phyloP scores from a whole-genome alignment of 2,888 invertebrate species.

The Lysandra coridon region DNA sequence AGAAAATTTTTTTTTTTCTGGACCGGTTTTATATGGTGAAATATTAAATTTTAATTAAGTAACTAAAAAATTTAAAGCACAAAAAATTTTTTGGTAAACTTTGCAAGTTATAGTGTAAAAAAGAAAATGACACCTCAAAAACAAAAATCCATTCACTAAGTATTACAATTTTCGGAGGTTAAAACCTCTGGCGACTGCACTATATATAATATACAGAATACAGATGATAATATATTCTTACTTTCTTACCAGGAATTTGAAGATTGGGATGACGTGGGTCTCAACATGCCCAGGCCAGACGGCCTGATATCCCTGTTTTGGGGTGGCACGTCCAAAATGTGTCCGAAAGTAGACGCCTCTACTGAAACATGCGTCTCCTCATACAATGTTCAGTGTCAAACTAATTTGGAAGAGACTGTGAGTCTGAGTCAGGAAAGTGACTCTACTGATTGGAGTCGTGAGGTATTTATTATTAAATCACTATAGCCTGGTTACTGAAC shows the following conservation, averaged over 20 bases:
- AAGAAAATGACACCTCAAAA: too few species aligned
- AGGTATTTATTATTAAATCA: slow-evolving; percentile 49
- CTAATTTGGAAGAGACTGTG: slow-evolving; percentile 67
- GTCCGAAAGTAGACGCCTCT: slow-evolving; percentile 65
- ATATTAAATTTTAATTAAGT: too few species aligned
- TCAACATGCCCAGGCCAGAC: slow-evolving; percentile 90
- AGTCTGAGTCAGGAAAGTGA: slow-evolving; percentile 68
- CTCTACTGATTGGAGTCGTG: slow-evolving; percentile 71
- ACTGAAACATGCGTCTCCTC: slow-evolving; percentile 68
- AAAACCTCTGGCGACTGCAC: too few species aligned
- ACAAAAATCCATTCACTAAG: too few species aligned
- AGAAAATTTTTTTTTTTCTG: too few species aligned
- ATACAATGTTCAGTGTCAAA: slow-evolving; percentile 65
- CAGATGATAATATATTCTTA: not conserved
- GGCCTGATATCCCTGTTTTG: slow-evolving; percentile 86
- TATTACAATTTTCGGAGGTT: too few species aligned
- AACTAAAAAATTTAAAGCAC: too few species aligned
- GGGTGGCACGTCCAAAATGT: slow-evolving; percentile 68
- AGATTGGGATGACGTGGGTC: slow-evolving; percentile 95
- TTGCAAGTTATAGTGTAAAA: too few species aligned
- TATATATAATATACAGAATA: too few species aligned
- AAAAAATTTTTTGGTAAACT: too few species aligned
- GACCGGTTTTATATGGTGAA: too few species aligned
- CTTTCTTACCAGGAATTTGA: slow-evolving; percentile 85
- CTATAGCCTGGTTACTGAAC: not conserved